Evolutionary conservation across 2,888 invertebrate species (phyloP).

Genomic region (Drosophila kambysellisi): DNA sequence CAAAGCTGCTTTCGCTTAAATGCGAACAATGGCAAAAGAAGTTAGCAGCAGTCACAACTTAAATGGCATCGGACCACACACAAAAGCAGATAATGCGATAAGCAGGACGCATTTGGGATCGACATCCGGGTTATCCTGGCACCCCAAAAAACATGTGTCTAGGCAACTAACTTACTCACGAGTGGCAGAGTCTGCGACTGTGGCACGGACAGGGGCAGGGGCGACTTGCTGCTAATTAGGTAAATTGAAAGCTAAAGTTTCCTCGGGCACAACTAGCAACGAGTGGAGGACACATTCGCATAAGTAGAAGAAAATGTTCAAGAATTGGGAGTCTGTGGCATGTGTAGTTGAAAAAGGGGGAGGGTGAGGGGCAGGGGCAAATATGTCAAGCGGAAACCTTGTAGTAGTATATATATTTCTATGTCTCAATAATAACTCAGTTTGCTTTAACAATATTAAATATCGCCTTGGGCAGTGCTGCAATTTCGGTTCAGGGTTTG

Average conservation of each 20-base stretch:
- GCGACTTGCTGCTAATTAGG: conserved; percentile 63
- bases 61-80: conserved; percentile 53
- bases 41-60: conserved; percentile 51
- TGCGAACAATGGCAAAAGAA: conserved; percentile 42
- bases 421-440: not conserved
- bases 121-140: conserved; percentile 2
- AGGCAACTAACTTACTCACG: conserved; percentile 7
- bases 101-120: conserved; percentile 44
- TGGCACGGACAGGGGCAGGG: not conserved
- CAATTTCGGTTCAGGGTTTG: not conserved
- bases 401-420: not conserved
- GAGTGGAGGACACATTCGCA: conserved; percentile 17
- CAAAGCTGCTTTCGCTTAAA: conserved; percentile 5
- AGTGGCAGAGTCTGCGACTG: not conserved
- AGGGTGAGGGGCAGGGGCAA: not conserved
- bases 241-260: conserved; percentile 73
- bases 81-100: conserved; percentile 63
- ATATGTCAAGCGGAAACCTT: not conserved
- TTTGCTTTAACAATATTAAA: not conserved
- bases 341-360: no score
- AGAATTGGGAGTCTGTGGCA: not conserved
- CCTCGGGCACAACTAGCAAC: conserved; percentile 24
- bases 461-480: not conserved
- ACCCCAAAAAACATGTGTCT: conserved; percentile 31
- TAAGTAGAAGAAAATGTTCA: conserved; percentile 2